phyloP scores from a whole-genome alignment of 1,140 invertebrate species.

The Scaptomyza hsui region DNA sequence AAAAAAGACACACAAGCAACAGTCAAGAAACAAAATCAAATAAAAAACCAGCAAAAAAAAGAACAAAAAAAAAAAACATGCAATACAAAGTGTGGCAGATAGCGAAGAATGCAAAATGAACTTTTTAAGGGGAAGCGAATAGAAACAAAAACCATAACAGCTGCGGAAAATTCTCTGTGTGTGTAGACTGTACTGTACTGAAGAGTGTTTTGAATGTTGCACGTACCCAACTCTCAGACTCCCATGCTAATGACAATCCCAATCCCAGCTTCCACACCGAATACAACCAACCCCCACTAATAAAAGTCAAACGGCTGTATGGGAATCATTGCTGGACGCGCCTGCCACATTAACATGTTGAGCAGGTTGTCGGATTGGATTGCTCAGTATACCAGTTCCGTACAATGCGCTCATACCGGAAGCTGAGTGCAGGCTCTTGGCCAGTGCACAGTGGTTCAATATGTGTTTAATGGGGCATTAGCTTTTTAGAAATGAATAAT shows the following conservation, averaged over 20 bases:
- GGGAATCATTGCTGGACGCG: slow-evolving; percentile 46
- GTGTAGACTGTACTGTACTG: neutral
- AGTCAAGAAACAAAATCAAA: slow-evolving; percentile 71
- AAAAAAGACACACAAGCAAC: slow-evolving; percentile 3
- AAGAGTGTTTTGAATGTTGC: slow-evolving; percentile 34
- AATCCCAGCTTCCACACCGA: neutral
- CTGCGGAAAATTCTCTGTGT: slow-evolving; percentile 23
- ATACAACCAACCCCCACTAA: slow-evolving; percentile 16
- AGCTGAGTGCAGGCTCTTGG: slow-evolving; percentile 33
- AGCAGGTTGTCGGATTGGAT: slow-evolving; percentile 62
- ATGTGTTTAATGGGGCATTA: too few relatives aligned
- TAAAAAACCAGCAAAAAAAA: slow-evolving; percentile 41
- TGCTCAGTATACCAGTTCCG: slow-evolving; percentile 9
- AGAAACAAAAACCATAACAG: slow-evolving; percentile 23
- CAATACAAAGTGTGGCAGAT: slow-evolving; percentile 30
- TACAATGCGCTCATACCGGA: slow-evolving; percentile 29
- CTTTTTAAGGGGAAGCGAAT: slow-evolving; percentile 40
- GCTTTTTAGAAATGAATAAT: neutral
- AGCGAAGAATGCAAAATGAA: slow-evolving; percentile 70
- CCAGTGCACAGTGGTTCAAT: slow-evolving; percentile 24
- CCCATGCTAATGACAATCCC: neutral
- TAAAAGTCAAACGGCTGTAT: slow-evolving; percentile 34
- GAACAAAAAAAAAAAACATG: slow-evolving; percentile 8
- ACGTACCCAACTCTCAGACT: slow-evolving; percentile 30
- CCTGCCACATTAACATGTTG: slow-evolving; percentile 73